Percentiles rank a stretch among this genome's conserved stretches.
These are phyloP conservation scores for Rhabdophis nuchalis DNA, from an alignment of 2,797 vertebrate species.

Conservation along the genomic window DNA sequence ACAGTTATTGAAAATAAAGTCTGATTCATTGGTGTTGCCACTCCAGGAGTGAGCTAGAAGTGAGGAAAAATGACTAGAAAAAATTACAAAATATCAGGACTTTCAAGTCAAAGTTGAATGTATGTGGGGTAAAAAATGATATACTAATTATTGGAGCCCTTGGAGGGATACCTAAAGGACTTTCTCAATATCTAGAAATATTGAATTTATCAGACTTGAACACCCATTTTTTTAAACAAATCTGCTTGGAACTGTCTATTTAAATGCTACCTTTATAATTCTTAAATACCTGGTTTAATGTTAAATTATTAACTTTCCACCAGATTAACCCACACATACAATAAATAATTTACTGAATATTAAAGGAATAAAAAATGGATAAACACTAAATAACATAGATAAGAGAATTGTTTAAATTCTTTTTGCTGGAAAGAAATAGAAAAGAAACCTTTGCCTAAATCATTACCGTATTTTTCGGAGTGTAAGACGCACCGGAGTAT, in stretches of 20 bases:
- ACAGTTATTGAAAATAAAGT: too few species aligned
- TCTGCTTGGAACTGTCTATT: neutral
- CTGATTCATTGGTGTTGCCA: too few species aligned
- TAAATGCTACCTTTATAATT: neutral
- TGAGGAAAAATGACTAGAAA: too few species aligned
- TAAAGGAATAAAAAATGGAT: neutral
- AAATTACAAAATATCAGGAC: too few species aligned
- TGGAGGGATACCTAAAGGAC: neutral
- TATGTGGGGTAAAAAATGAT: neutral
- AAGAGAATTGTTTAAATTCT: neutral
- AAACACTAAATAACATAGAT: neutral
- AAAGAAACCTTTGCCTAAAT: neutral
- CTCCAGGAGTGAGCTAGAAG: too few species aligned
- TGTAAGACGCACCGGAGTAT: too few species aligned
- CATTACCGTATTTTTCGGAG: too few species aligned
- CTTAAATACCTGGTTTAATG: neutral
- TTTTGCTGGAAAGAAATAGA: neutral
- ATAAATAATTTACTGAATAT: neutral
- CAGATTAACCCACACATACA: neutral
- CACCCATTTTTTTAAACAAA: neutral
- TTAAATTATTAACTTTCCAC: neutral
- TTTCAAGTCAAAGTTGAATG: neutral
- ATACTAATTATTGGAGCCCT: neutral
- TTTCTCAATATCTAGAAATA: neutral
- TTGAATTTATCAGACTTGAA: neutral